Percentiles rank a stretch among this genome's conserved stretches.
Evolutionary conservation across 92 coral and sea anemone genomes (phyloP).

Genomic region (Isaurus tuberculatus): DNA sequence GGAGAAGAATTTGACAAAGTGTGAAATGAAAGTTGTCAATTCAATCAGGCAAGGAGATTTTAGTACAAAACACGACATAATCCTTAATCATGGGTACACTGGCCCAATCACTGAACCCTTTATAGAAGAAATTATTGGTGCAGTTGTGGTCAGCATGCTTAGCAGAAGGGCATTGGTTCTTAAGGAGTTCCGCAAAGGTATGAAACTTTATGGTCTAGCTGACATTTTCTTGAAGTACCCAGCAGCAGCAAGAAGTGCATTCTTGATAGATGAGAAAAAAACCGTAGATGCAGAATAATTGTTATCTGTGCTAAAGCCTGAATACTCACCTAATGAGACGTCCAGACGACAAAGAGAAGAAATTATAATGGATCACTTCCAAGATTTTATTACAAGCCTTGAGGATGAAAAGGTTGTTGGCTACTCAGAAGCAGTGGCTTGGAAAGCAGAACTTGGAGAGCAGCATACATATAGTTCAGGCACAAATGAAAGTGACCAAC

Average conservation of each 20-base stretch:
- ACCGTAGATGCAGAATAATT: conserved; percentile 48
- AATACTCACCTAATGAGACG: conserved; percentile 27
- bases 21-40: conserved; percentile 26
- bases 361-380: conserved; percentile 48
- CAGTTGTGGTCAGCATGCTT: conserved; percentile 41
- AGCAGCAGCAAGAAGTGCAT: conserved; percentile 17
- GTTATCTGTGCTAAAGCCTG: conserved; percentile 53
- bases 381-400: conserved; percentile 33
- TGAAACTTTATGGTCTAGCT: conserved; percentile 45
- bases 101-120: conserved; percentile 12
- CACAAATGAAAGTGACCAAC: conserved; percentile 30
- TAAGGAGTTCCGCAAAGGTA: conserved; percentile 43
- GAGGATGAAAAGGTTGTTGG: conserved; percentile 46
- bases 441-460: conserved; percentile 29
- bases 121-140: background rate
- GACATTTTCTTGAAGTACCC: conserved; percentile 35
- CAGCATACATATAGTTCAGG: conserved; percentile 12
- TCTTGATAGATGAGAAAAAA: conserved; percentile 35
- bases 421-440: conserved; percentile 30
- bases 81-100: conserved; percentile 27
- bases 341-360: conserved; percentile 29
- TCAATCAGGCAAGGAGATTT: conserved; percentile 12
- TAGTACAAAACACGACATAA: conserved; percentile 13
- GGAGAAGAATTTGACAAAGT: conserved; percentile 13
- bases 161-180: conserved; percentile 45